Conservation (phyloP, 2,888 invertebrate genomes). For the Xanthorhoe designata region DNA sequence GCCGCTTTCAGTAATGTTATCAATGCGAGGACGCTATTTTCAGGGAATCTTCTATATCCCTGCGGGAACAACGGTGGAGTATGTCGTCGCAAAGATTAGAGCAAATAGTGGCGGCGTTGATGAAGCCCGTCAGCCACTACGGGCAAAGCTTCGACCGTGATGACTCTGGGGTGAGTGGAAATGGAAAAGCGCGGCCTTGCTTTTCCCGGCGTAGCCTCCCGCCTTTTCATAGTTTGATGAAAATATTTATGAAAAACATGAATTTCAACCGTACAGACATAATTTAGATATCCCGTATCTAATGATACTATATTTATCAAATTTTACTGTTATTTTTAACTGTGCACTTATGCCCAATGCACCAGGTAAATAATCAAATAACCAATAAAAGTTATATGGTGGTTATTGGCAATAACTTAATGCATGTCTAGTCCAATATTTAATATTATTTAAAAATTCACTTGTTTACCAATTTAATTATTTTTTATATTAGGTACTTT, state of each 20-base stretch:
- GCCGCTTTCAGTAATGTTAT: slow-evolving; percentile 71
- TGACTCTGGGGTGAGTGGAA: slow-evolving; percentile 71
- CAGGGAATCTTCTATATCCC: slow-evolving; percentile 68
- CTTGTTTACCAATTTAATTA: too few relatives aligned
- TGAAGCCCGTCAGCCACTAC: slow-evolving; percentile 74
- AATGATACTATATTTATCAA: too few relatives aligned
- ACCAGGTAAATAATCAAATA: background rate
- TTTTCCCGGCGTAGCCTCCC: slow-evolving; percentile 20
- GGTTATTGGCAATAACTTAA: too few relatives aligned
- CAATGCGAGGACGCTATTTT: slow-evolving; percentile 67
- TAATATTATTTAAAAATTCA: too few relatives aligned
- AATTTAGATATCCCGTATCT: too few relatives aligned
- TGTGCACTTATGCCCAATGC: background rate
- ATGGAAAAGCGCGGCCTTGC: slow-evolving; percentile 26
- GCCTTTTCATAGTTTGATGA: slow-evolving; percentile 23
- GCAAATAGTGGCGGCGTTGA: slow-evolving; percentile 77
- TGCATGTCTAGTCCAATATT: too few relatives aligned
- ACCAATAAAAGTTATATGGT: background rate
- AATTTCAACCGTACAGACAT: background rate
- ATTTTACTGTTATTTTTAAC: background rate
- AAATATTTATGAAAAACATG: background rate
- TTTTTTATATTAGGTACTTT: too few relatives aligned
- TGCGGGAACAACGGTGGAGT: slow-evolving; percentile 67
- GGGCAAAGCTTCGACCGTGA: slow-evolving; percentile 78
- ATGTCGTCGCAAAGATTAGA: slow-evolving; percentile 78